These are phyloP conservation scores for Drosophila ironensis DNA, from an alignment of 1,140 invertebrate genomes.

Conservation along the genomic window DNA sequence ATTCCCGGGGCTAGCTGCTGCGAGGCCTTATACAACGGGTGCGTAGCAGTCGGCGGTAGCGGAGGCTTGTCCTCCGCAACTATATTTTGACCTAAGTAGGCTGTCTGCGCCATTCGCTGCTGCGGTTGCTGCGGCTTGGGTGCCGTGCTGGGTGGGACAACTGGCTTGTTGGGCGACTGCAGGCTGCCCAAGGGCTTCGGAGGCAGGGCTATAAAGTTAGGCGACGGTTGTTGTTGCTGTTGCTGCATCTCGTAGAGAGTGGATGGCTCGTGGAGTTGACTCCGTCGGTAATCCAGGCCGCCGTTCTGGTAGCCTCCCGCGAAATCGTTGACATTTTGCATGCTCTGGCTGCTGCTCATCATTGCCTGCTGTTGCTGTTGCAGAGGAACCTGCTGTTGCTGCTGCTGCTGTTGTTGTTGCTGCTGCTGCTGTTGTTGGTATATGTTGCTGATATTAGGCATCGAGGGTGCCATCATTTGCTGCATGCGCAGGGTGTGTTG, in stretches of 20 bases:
- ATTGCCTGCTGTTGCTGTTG: constrained; percentile 32
- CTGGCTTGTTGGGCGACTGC: constrained; percentile 69
- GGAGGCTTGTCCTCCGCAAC: constrained; percentile 85
- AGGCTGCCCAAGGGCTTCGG: constrained; percentile 67
- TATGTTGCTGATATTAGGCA: constrained; percentile 81
- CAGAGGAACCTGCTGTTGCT: constrained; percentile 6
- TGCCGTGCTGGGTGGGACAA: constrained; percentile 70
- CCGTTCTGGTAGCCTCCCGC: constrained; percentile 61
- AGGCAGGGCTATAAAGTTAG: constrained; percentile 71
- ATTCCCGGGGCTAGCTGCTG: constrained; percentile 82
- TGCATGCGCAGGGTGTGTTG: constrained; percentile 78
- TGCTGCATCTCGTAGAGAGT: constrained; percentile 62
- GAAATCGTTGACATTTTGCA: constrained; percentile 82
- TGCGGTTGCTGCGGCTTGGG: constrained; percentile 81
- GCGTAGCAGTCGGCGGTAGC: constrained; percentile 88
- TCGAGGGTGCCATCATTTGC: constrained; percentile 81
- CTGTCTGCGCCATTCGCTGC: constrained; percentile 70
- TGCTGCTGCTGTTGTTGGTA: constrained; percentile 73
- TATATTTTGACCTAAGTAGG: constrained; percentile 19
- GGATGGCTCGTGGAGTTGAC: constrained; percentile 61
- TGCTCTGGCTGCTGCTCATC: constrained; percentile 79
- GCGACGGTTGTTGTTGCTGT: constrained; percentile 48
- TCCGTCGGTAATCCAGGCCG: constrained; percentile 62
- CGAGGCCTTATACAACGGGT: constrained; percentile 87
- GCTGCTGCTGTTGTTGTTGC: constrained; percentile 38